Evolutionary conservation across 2,797 vertebrate species (phyloP).

Genomic region (Rousettus madagascariensis): DNA sequence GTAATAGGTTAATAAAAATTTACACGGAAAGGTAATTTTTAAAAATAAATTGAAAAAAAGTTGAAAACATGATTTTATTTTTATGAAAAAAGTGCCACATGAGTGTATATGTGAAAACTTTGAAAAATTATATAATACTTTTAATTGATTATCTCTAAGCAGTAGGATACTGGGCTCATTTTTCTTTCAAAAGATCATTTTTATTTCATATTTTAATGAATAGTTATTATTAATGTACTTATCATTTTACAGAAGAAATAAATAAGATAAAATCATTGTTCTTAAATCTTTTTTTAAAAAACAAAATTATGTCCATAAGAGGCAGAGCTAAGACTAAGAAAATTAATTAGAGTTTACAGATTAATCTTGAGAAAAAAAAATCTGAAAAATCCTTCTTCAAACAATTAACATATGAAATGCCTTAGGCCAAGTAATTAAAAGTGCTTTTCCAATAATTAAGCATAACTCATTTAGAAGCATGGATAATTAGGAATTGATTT

Average conservation of each 20-base stretch:
- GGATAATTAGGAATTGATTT: background rate
- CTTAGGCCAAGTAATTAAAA: background rate
- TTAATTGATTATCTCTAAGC: background rate
- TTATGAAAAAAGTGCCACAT: background rate
- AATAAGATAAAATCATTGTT: background rate
- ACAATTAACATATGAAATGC: background rate
- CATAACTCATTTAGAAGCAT: background rate
- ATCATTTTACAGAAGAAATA: background rate
- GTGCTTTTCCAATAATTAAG: background rate
- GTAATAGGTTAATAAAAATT: background rate
- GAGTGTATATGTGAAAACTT: background rate
- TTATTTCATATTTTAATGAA: background rate
- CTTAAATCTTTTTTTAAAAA: background rate
- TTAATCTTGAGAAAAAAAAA: background rate
- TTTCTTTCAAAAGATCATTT: background rate
- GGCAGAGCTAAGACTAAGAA: background rate
- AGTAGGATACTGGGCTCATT: background rate
- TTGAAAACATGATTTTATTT: background rate
- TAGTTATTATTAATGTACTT: background rate
- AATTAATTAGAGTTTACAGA: background rate
- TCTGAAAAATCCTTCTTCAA: background rate
- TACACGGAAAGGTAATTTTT: background rate
- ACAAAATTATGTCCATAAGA: background rate
- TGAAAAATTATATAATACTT: background rate
- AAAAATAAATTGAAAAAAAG: background rate